Percentiles rank a stretch among this genome's conserved stretches.
Evolutionary conservation across 2,113 vertebrate genomes (phyloP).

Genomic region (Rhinolophus sinicus): DNA sequence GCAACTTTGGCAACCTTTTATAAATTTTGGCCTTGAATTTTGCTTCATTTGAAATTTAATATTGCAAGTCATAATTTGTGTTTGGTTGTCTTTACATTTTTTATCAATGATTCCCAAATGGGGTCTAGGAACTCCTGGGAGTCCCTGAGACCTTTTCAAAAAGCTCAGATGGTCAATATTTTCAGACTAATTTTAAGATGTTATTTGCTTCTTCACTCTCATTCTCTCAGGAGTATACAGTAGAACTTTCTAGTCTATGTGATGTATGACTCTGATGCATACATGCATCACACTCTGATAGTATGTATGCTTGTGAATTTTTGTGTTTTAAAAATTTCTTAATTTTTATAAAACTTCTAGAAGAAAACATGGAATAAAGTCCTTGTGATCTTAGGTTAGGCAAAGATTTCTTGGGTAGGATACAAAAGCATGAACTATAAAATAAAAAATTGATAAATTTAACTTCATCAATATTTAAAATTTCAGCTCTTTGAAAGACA

Average conservation of each 20-base stretch:
- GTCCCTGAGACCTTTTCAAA: background rate
- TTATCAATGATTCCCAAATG: background rate
- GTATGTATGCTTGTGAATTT: background rate
- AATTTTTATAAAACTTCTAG: background rate
- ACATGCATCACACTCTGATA: background rate
- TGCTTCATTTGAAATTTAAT: slow-evolving; percentile 34
- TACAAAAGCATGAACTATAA: background rate
- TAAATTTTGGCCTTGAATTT: background rate
- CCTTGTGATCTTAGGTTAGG: background rate
- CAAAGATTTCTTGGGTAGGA: background rate
- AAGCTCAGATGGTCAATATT: background rate
- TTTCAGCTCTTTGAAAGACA: background rate
- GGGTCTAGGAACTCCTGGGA: background rate
- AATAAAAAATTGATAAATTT: slow-evolving; percentile 5
- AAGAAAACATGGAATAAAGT: background rate
- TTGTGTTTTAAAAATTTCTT: background rate
- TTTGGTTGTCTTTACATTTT: background rate
- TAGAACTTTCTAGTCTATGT: background rate
- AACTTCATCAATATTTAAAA: slow-evolving; percentile 5
- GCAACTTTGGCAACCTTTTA: background rate
- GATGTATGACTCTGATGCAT: background rate
- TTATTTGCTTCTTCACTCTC: background rate
- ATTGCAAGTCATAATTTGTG: background rate
- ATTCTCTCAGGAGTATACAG: background rate
- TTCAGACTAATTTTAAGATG: background rate